phyloP scores from a whole-genome alignment of 2,113 vertebrate genomes.

The Eidolon helvum region DNA sequence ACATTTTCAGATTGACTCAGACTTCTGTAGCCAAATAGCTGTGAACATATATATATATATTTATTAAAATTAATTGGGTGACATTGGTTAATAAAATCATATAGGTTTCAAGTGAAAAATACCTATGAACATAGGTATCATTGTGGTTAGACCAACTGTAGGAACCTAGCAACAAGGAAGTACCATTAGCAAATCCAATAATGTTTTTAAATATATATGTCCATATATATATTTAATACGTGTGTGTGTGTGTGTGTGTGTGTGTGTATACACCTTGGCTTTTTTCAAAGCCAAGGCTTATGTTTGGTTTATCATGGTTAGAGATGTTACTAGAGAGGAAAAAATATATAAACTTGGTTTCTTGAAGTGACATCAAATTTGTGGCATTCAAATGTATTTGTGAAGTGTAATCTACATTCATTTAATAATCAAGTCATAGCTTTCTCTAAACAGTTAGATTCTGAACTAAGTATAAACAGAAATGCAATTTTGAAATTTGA shows the following conservation, averaged over 20 bases:
- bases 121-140: not conserved
- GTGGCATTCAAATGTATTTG: not conserved
- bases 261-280: not conserved
- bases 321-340: not conserved
- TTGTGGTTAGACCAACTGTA: not conserved
- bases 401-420: not conserved
- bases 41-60: not conserved
- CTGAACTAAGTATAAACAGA: not conserved
- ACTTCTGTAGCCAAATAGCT: not conserved
- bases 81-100: no score
- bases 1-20: not conserved
- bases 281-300: not conserved
- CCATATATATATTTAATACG: not conserved
- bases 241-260: no score
- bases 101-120: not conserved
- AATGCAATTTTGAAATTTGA: conserved; percentile 11
- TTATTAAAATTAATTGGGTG: no score
- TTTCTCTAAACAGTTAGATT: not conserved
- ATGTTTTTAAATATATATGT: not conserved
- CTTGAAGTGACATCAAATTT: not conserved
- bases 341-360: conserved; percentile 16
- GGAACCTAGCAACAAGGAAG: not conserved
- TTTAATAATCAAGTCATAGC: not conserved
- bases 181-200: not conserved
- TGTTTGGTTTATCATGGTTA: not conserved